Evolutionary conservation across 2,888 invertebrate genomes (phyloP).

Genomic region (Serripes groenlandicus): DNA sequence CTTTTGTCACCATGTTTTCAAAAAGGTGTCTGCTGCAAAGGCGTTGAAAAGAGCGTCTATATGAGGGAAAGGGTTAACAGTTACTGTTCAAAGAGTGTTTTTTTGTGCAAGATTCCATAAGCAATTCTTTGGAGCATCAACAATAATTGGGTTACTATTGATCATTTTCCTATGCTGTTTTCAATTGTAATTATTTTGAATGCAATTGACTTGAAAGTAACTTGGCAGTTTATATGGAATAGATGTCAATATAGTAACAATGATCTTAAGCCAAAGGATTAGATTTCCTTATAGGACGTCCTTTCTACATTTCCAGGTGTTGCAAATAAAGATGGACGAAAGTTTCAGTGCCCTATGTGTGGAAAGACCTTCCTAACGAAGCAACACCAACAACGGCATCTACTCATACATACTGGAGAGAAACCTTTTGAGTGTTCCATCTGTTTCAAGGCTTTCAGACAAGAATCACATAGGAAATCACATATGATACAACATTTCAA

Average conservation of each 20-base stretch:
- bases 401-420: slow-evolving; percentile 54
- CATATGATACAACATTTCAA: slow-evolving; percentile 49
- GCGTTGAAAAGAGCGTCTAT: background rate
- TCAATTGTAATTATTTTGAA: too few relatives aligned
- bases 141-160: too few relatives aligned
- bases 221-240: too few relatives aligned
- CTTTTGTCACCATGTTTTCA: background rate
- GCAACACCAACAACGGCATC: slow-evolving; percentile 44
- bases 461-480: slow-evolving; percentile 51
- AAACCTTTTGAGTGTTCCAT: slow-evolving; percentile 49
- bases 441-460: slow-evolving; percentile 50
- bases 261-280: too few relatives aligned
- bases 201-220: too few relatives aligned
- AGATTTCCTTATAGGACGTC: too few relatives aligned
- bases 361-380: slow-evolving; percentile 38
- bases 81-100: too few relatives aligned
- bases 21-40: background rate
- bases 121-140: too few relatives aligned
- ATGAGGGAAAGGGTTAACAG: background rate
- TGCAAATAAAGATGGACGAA: background rate
- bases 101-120: too few relatives aligned
- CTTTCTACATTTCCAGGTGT: slow-evolving; percentile 1
- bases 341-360: slow-evolving; percentile 19
- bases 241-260: too few relatives aligned
- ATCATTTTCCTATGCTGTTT: too few relatives aligned